A percentile compares a stretch with the other conserved stretches of the same genome.
Conservation (phyloP, 2,888 invertebrate species). For the Latrodectus hesperus region DNA sequence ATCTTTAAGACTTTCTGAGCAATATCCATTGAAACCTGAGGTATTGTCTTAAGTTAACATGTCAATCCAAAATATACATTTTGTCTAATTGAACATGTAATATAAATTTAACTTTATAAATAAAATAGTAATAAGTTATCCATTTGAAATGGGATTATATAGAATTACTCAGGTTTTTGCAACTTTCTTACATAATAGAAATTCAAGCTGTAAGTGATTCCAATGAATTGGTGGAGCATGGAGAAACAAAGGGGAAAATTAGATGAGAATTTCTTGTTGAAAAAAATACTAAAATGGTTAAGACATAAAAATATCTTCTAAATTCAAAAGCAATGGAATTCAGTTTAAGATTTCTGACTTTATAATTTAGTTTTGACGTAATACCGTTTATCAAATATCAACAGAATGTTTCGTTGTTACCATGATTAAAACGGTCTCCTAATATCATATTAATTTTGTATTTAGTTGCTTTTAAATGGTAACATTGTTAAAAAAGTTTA, state of each 20-base stretch:
- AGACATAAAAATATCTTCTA: background rate
- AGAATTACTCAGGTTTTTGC: background rate
- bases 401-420: background rate
- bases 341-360: background rate
- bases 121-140: background rate
- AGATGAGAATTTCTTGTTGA: background rate
- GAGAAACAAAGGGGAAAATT: background rate
- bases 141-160: background rate
- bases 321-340: background rate
- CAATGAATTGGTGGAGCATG: background rate
- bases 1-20: background rate
- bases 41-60: background rate
- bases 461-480: background rate
- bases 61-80: background rate
- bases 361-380: background rate
- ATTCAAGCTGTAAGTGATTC: background rate
- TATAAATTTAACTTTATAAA: background rate
- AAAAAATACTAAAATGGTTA: background rate
- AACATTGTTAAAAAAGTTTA: too few species aligned
- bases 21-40: background rate
- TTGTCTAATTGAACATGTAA: background rate
- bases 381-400: background rate
- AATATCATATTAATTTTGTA: background rate
- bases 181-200: background rate
- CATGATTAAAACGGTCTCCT: background rate